Conservation (phyloP, 2,113 vertebrate species). For the Psephotus haematonotus region DNA sequence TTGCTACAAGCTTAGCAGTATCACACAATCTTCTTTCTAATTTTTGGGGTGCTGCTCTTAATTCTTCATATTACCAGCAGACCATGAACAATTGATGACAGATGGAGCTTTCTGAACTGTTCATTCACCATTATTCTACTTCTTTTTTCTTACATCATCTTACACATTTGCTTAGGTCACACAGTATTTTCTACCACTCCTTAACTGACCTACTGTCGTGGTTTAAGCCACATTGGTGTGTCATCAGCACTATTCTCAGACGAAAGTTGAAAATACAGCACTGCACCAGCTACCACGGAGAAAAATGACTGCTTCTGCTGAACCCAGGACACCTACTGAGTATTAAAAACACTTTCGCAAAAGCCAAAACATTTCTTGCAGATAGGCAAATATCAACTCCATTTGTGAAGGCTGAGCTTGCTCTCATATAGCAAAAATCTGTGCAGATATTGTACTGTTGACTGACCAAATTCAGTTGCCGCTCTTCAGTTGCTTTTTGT, state of each 20-base stretch:
- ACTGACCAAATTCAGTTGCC: neutral
- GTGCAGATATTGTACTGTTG: neutral
- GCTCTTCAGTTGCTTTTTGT: too few relatives aligned
- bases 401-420: neutral
- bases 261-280: neutral
- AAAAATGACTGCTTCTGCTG: neutral
- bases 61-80: neutral
- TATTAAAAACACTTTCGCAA: neutral
- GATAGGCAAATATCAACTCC: neutral
- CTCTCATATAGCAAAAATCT: neutral
- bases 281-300: neutral
- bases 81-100: neutral
- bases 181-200: neutral
- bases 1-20: neutral
- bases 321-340: neutral
- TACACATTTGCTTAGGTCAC: neutral
- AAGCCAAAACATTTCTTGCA: neutral
- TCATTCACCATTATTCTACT: neutral
- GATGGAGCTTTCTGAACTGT: neutral
- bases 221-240: neutral
- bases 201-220: neutral
- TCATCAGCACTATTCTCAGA: neutral
- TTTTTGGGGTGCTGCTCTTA: neutral
- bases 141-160: neutral
- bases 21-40: neutral